Conservation (phyloP, 2,888 invertebrate genomes). For the Amphipyra tragopoginis region DNA sequence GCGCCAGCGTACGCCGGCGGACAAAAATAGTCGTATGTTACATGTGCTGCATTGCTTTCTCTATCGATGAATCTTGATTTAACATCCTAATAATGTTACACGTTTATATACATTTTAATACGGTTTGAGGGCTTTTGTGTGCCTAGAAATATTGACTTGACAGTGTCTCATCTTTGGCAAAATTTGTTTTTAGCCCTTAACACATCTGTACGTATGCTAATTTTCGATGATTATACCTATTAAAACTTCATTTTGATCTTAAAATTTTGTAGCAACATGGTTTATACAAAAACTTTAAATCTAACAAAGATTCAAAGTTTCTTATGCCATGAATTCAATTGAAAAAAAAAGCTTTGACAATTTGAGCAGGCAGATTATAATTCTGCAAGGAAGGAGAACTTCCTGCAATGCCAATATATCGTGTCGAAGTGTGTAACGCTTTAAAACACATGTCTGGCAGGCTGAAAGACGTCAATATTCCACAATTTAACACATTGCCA, state of each 20-base stretch:
- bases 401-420: constrained; percentile 3
- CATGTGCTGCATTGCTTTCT: constrained; percentile 47
- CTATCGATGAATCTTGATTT: constrained; percentile 34
- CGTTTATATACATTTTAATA: neutral
- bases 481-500: constrained; percentile 5
- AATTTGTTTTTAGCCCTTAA: too few species aligned
- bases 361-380: too few species aligned
- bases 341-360: too few species aligned
- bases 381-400: constrained; percentile 1
- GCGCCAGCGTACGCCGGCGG: constrained; percentile 56
- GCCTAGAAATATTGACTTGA: neutral
- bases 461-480: constrained; percentile 28
- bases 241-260: too few species aligned
- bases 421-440: neutral
- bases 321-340: too few species aligned
- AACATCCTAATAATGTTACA: neutral
- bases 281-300: too few species aligned
- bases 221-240: too few species aligned
- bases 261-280: too few species aligned
- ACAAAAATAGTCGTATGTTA: constrained; percentile 64
- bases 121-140: neutral
- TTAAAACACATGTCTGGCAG: constrained; percentile 14
- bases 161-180: neutral
- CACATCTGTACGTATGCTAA: too few species aligned
- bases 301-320: too few species aligned